phyloP scores from a whole-genome alignment of 1,140 invertebrate species.

The Bradynema listronoti region DNA sequence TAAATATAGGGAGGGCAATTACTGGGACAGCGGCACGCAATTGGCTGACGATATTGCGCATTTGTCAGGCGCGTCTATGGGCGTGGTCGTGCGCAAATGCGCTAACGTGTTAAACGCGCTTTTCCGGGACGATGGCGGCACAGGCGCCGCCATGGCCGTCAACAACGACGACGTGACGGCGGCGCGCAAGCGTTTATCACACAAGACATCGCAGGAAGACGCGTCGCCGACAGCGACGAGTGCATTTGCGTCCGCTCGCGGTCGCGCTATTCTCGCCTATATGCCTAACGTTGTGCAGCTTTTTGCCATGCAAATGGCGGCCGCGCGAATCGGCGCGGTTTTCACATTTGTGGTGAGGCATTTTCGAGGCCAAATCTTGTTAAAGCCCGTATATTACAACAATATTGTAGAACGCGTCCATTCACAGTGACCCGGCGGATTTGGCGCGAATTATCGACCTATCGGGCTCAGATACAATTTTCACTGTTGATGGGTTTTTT shows the following conservation, averaged over 20 bases:
- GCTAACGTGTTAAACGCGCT: slow-evolving; percentile 4
- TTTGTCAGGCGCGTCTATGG: slow-evolving; percentile 4
- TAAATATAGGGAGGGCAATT: slow-evolving; percentile 24
- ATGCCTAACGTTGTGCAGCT: slow-evolving; percentile 18
- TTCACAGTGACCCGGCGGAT: slow-evolving; percentile 3
- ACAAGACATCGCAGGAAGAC: too few relatives aligned
- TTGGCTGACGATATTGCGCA: slow-evolving; percentile 8
- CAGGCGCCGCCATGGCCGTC: not conserved
- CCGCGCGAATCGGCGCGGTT: slow-evolving; percentile 14
- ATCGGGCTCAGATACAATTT: slow-evolving; percentile 10
- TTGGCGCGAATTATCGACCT: slow-evolving; percentile 10
- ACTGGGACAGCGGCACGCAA: slow-evolving; percentile 1
- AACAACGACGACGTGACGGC: too few relatives aligned
- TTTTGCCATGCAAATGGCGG: slow-evolving; percentile 11
- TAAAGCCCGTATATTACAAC: not conserved
- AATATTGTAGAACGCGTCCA: slow-evolving; percentile 7
- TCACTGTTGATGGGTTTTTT: slow-evolving; percentile 19
- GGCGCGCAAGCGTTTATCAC: too few relatives aligned
- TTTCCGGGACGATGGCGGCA: not conserved
- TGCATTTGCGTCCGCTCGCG: not conserved
- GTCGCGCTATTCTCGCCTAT: slow-evolving; percentile 4
- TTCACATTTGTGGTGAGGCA: slow-evolving; percentile 15
- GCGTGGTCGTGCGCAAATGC: slow-evolving; percentile 11
- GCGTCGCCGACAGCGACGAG: too few relatives aligned
- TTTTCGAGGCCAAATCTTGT: not conserved